Evolutionary conservation across 2,113 vertebrate genomes (phyloP).

Genomic region (Platycercus adscitus): DNA sequence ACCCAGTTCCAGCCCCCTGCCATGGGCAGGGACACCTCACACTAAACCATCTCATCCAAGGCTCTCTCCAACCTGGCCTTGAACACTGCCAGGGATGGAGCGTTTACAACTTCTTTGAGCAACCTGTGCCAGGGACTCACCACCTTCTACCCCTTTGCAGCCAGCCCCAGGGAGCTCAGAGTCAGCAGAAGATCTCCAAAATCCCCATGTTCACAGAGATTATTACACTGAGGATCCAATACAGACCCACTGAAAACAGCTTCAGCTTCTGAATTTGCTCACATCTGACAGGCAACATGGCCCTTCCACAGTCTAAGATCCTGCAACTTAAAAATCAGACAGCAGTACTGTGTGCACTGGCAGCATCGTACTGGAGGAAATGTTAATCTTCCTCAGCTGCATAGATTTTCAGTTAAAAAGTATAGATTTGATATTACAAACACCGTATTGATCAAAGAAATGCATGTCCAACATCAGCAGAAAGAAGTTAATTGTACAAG

Average conservation of each 20-base stretch:
- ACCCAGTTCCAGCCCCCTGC: not conserved
- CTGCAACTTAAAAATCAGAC: not conserved
- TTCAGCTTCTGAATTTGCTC: not conserved
- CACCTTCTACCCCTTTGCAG: not conserved
- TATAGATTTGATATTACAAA: not conserved
- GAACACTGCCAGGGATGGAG: not conserved
- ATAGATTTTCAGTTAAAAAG: slow-evolving; percentile 13
- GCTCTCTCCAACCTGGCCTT: not conserved
- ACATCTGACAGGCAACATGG: accelerated
- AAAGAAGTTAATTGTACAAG: not conserved
- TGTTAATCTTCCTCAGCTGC: not conserved
- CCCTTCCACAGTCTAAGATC: not conserved
- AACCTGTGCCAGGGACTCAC: not conserved
- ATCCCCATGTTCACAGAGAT: not conserved
- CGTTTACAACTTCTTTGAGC: not conserved
- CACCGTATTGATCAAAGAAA: not conserved
- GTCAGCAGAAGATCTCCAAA: not conserved
- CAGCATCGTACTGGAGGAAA: not conserved
- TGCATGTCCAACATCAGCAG: not conserved
- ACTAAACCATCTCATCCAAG: not conserved
- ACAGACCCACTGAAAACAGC: not conserved
- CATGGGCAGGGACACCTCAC: not conserved
- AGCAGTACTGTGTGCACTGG: not conserved
- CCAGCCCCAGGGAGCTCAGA: not conserved
- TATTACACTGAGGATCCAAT: not conserved